phyloP scores from a whole-genome alignment of 2,113 vertebrate species.

The Sterrhoptilus dennistouni region DNA sequence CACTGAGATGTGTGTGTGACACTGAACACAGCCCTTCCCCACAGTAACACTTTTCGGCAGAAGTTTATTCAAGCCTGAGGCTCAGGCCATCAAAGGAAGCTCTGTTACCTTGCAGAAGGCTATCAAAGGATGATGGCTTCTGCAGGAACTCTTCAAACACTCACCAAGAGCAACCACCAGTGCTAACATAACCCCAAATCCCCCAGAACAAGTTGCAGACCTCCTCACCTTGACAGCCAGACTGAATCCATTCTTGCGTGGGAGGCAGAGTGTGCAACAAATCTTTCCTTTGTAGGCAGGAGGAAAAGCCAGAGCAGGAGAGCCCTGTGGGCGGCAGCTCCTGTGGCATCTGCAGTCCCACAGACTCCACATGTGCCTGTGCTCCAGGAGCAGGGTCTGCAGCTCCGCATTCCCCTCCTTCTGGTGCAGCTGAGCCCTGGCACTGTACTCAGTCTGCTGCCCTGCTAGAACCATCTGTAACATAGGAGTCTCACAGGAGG shows the following conservation, averaged over 20 bases:
- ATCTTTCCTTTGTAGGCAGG: not conserved
- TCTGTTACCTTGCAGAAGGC: not conserved
- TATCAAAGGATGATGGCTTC: not conserved
- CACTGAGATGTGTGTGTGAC: not conserved
- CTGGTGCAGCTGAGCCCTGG: not conserved
- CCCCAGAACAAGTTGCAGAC: not conserved
- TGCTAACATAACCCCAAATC: not conserved
- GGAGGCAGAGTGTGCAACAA: not conserved
- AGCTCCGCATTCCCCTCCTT: not conserved
- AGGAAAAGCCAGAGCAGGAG: not conserved
- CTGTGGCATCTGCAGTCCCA: accelerated
- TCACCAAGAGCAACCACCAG: not conserved
- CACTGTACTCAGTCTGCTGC: accelerated
- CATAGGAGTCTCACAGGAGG: not conserved
- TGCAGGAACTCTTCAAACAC: not conserved
- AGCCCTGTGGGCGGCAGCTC: accelerated
- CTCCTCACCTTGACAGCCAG: not conserved
- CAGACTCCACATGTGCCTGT: accelerated
- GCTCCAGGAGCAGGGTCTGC: not conserved
- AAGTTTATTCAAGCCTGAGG: not conserved
- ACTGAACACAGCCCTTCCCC: not conserved
- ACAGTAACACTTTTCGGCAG: not conserved
- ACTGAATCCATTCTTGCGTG: not conserved
- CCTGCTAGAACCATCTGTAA: not conserved
- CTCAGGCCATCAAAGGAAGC: not conserved